Percentiles rank a stretch among this genome's conserved stretches.
Evolutionary conservation across 2,888 invertebrate genomes (phyloP).

Genomic region (Xylota segnis): DNA sequence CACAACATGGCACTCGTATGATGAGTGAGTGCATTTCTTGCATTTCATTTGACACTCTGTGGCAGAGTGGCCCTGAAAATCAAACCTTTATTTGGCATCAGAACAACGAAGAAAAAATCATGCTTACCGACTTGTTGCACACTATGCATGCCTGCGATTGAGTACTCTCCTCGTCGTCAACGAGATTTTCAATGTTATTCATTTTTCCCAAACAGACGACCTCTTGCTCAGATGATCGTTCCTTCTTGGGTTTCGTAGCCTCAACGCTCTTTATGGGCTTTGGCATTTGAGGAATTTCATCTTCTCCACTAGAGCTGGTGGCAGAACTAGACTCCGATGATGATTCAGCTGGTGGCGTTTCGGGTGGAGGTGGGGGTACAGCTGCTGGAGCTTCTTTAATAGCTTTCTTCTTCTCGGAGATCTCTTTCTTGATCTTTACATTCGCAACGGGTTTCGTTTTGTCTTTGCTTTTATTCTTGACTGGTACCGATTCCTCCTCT

Average conservation of each 20-base stretch:
- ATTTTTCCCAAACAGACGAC: slow-evolving; percentile 81
- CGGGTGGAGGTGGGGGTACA: neutral
- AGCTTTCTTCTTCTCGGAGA: neutral
- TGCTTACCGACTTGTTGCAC: slow-evolving; percentile 81
- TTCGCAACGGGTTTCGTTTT: neutral
- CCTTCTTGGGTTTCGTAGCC: slow-evolving; percentile 21
- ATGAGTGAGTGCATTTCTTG: slow-evolving; percentile 82
- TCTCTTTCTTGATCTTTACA: slow-evolving; percentile 44
- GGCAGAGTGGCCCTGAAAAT: slow-evolving; percentile 61
- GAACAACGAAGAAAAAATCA: neutral
- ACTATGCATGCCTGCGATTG: slow-evolving; percentile 78
- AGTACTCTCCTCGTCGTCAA: slow-evolving; percentile 79
- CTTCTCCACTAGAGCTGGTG: slow-evolving; percentile 20
- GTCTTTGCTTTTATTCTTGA: slow-evolving; percentile 49
- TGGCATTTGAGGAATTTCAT: slow-evolving; percentile 50
- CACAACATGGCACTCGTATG: slow-evolving; percentile 82
- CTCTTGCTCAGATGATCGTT: slow-evolving; percentile 79
- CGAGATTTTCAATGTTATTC: slow-evolving; percentile 76
- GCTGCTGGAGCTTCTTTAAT: neutral
- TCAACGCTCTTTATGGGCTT: slow-evolving; percentile 18
- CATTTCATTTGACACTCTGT: slow-evolving; percentile 82
- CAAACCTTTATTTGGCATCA: slow-evolving; percentile 11
- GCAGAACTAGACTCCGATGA: slow-evolving; percentile 32
- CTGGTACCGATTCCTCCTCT: slow-evolving; percentile 56
- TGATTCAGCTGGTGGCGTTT: slow-evolving; percentile 2